Conservation (phyloP, 2,797 vertebrate species). For the Iguana delicatissima region DNA sequence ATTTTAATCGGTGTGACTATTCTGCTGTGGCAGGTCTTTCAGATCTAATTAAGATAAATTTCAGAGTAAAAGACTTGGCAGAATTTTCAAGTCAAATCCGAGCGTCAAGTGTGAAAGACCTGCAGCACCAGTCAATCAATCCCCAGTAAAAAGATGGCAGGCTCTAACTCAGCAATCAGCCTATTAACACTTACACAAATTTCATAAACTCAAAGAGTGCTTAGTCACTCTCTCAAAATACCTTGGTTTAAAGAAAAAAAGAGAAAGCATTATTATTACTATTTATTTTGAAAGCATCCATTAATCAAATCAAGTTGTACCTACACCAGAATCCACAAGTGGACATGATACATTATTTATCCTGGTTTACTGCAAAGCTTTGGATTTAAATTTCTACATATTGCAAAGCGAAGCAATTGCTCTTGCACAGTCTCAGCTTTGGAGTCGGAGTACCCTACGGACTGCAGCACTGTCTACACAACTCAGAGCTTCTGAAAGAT, state of each 20-base stretch:
- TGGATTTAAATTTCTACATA: slow-evolving; percentile 28
- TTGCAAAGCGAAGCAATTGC: background rate
- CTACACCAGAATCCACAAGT: slow-evolving; percentile 58
- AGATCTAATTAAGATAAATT: slow-evolving; percentile 99
- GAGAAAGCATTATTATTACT: slow-evolving; percentile 27
- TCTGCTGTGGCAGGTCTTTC: slow-evolving; percentile 99
- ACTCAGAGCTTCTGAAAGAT: background rate
- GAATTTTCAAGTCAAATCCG: slow-evolving; percentile 93
- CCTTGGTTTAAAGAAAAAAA: slow-evolving; percentile 36
- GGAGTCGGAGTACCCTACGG: background rate
- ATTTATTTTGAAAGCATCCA: slow-evolving; percentile 49
- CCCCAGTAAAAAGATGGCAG: slow-evolving; percentile 81
- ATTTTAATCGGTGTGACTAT: slow-evolving; percentile 99
- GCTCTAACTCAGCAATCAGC: slow-evolving; percentile 88
- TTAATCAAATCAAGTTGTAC: slow-evolving; percentile 41
- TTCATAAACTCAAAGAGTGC: slow-evolving; percentile 92
- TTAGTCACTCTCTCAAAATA: slow-evolving; percentile 87
- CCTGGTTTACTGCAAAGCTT: slow-evolving; percentile 35
- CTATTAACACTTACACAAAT: slow-evolving; percentile 99
- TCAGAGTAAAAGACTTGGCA: slow-evolving; percentile 98
- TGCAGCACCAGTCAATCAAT: slow-evolving; percentile 96
- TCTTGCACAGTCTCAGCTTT: background rate
- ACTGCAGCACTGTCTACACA: background rate
- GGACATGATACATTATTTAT: slow-evolving; percentile 49
- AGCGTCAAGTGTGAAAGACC: slow-evolving; percentile 95